phyloP scores from a whole-genome alignment of 2,113 vertebrate species.

The Pseudois nayaur region DNA sequence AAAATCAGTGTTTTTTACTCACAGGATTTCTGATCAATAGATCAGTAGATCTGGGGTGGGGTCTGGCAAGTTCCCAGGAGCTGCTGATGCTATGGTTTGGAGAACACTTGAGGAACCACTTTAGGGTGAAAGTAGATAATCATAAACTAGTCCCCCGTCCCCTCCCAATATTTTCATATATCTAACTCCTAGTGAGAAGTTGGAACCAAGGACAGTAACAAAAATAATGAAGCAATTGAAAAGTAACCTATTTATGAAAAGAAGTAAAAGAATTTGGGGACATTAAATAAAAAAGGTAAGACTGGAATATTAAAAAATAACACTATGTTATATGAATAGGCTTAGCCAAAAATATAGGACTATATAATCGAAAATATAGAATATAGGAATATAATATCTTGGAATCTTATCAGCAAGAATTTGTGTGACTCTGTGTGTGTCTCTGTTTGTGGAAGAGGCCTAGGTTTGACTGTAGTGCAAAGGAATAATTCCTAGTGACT shows the following conservation, averaged over 20 bases:
- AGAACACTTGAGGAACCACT: not conserved
- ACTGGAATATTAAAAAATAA: not conserved
- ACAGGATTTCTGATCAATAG: not conserved
- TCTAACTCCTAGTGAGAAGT: not conserved
- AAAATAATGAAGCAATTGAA: not conserved
- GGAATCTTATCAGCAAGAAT: not conserved
- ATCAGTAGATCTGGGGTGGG: not conserved
- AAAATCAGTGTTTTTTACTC: not conserved
- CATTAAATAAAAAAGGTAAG: not conserved
- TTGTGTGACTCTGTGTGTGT: not conserved
- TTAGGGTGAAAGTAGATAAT: not conserved
- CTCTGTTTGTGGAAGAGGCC: not conserved
- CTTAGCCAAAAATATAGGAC: not conserved
- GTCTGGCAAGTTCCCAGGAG: not conserved
- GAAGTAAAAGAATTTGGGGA: not conserved
- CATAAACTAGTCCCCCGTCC: rapidly evolving
- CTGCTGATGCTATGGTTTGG: not conserved
- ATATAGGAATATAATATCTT: not conserved
- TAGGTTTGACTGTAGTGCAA: not conserved
- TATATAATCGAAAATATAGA: not conserved
- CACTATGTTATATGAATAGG: not conserved
- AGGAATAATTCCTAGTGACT: not conserved
- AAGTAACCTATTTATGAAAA: not conserved
- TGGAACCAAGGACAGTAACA: not conserved
- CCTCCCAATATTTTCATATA: not conserved